phyloP scores from a whole-genome alignment of 1,140 invertebrate species.

The Apis florea region DNA sequence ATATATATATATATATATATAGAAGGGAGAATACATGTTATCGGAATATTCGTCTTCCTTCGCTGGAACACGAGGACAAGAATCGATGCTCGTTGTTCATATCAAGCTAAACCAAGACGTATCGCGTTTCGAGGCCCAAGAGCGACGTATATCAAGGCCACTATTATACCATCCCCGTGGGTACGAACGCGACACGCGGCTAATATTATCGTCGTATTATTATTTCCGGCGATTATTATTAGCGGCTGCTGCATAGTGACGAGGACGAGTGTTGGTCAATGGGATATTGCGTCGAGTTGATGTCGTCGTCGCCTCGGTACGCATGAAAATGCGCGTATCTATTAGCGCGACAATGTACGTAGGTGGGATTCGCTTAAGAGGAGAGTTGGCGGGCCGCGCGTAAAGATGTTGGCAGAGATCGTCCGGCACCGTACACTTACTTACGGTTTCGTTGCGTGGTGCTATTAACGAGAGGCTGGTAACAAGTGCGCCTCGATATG shows the following conservation, averaged over 20 bases:
- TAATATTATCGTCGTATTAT: constrained; percentile 49
- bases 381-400: neutral
- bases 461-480: constrained; percentile 33
- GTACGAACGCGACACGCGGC: constrained; percentile 1
- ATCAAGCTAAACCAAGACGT: too few relatives aligned
- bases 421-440: constrained; percentile 3
- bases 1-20: too few relatives aligned
- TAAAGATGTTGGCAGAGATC: constrained; percentile 20
- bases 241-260: neutral
- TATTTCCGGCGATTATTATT: constrained; percentile 25
- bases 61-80: too few relatives aligned
- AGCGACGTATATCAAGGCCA: too few relatives aligned
- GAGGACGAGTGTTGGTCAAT: neutral
- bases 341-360: neutral
- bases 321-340: constrained; percentile 7
- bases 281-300: neutral
- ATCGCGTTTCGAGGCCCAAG: too few relatives aligned
- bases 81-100: too few relatives aligned
- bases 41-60: too few relatives aligned
- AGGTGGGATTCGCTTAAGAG: neutral
- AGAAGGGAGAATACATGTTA: too few relatives aligned
- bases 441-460: constrained; percentile 38
- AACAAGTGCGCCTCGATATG: constrained; percentile 1
- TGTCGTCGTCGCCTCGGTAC: constrained; percentile 1
- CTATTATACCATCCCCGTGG: too few relatives aligned